Conservation (phyloP, 1,140 invertebrate species). For the Lordiphosa mommai region DNA sequence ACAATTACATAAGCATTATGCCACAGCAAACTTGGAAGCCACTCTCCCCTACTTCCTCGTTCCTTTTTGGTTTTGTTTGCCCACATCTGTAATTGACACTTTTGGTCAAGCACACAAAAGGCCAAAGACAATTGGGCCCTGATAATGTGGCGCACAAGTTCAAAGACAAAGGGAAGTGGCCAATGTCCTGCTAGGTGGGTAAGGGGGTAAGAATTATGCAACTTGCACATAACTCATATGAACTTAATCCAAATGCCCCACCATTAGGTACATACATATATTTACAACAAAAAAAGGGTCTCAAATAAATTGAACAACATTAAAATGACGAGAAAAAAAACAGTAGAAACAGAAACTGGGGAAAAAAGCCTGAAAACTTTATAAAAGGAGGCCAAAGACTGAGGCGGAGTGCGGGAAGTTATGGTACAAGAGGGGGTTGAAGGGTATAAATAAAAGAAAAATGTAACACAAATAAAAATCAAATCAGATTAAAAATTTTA, state of each 20-base stretch:
- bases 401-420: constrained; percentile 14
- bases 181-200: background rate
- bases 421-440: background rate
- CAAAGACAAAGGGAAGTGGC: constrained; percentile 24
- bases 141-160: constrained; percentile 19
- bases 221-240: constrained; percentile 44
- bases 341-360: constrained; percentile 6
- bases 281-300: constrained; percentile 41
- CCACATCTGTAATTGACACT: constrained; percentile 66
- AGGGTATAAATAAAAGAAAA: too few relatives aligned
- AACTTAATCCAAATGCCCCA: background rate
- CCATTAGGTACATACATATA: constrained; percentile 12
- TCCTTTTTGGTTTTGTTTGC: constrained; percentile 7
- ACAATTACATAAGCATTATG: constrained; percentile 68
- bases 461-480: too few relatives aligned
- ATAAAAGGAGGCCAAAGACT: constrained; percentile 8
- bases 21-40: constrained; percentile 12
- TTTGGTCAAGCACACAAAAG: constrained; percentile 31
- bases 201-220: constrained; percentile 34
- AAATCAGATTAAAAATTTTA: too few relatives aligned
- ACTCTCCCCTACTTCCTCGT: background rate
- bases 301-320: constrained; percentile 65
- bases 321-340: constrained; percentile 48
- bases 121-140: constrained; percentile 59
- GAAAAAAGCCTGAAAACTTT: constrained; percentile 9